A percentile compares a stretch with the other conserved stretches of the same genome.
These are phyloP conservation scores for Anadara kagoshimensis DNA, from an alignment of 1,140 invertebrate genomes.

Conservation along the genomic window DNA sequence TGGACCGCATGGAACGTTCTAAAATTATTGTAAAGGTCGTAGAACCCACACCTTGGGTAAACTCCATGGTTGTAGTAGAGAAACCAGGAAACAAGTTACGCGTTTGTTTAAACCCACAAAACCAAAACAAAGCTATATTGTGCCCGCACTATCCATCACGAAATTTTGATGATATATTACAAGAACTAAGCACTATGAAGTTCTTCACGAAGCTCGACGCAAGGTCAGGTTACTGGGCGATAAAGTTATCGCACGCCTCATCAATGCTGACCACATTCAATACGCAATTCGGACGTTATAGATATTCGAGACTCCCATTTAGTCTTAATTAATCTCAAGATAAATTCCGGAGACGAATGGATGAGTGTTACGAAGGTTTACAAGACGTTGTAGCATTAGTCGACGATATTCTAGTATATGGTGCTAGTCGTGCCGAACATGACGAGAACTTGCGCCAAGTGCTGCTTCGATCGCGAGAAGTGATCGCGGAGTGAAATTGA, in stretches of 20 bases:
- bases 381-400: slow-evolving; percentile 63
- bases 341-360: slow-evolving; percentile 42
- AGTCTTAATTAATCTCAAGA: slow-evolving; percentile 41
- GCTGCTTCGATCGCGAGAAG: slow-evolving; percentile 34
- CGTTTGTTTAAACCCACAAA: slow-evolving; percentile 29
- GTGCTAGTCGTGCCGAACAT: slow-evolving; percentile 37
- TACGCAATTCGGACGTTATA: slow-evolving; percentile 70
- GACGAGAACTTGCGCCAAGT: slow-evolving; percentile 30
- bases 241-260: slow-evolving; percentile 61
- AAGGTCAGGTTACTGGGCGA: slow-evolving; percentile 62
- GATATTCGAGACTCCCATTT: slow-evolving; percentile 70
- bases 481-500: slow-evolving; percentile 31
- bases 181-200: slow-evolving; percentile 13
- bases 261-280: slow-evolving; percentile 73
- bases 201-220: slow-evolving; percentile 39
- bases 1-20: slow-evolving; percentile 32
- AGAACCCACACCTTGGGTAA: slow-evolving; percentile 50
- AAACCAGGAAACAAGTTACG: slow-evolving; percentile 33
- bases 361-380: slow-evolving; percentile 63
- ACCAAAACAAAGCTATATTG: slow-evolving; percentile 13
- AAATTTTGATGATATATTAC: slow-evolving; percentile 29
- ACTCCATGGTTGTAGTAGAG: slow-evolving; percentile 38
- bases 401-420: slow-evolving; percentile 69
- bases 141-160: slow-evolving; percentile 30
- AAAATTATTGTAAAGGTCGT: slow-evolving; percentile 45